These are phyloP conservation scores for Parus major DNA, from an alignment of 2,113 vertebrate species.

Conservation along the genomic window DNA sequence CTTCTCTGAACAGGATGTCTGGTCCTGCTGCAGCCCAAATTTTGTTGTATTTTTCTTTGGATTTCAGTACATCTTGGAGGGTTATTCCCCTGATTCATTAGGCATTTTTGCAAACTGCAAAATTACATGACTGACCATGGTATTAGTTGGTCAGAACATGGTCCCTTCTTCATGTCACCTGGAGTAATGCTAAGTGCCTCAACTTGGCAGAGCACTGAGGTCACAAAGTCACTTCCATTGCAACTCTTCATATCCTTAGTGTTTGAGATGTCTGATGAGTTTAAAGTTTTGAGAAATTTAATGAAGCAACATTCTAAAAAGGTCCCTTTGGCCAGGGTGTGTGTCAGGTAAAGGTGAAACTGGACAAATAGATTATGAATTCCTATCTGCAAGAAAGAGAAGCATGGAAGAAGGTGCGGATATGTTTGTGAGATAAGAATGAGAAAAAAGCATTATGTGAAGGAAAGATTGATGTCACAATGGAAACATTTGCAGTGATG, in stretches of 20 bases:
- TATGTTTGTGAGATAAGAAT: constrained; percentile 35
- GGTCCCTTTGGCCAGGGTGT: neutral
- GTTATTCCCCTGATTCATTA: neutral
- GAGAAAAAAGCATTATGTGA: constrained; percentile 21
- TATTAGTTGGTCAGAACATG: neutral
- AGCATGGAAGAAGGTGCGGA: neutral
- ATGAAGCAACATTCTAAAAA: neutral
- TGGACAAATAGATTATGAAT: neutral
- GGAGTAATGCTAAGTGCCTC: neutral
- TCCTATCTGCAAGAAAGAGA: neutral
- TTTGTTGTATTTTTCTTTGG: constrained; percentile 35
- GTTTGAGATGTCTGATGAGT: neutral
- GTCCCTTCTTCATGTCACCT: neutral
- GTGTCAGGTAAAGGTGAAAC: neutral
- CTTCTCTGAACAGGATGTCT: constrained; percentile 66
- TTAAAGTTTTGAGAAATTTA: neutral
- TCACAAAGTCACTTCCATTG: neutral
- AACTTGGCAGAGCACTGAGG: neutral
- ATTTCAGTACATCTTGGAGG: constrained; percentile 40
- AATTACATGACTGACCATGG: neutral
- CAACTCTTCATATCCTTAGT: neutral
- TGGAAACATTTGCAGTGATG: constrained; percentile 37
- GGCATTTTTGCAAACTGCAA: neutral
- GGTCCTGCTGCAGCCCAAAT: constrained; percentile 34
- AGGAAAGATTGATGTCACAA: constrained; percentile 28